These are phyloP conservation scores for Pseudomugil tenellus DNA, from an alignment of 2,797 vertebrate species.

Conservation along the genomic window DNA sequence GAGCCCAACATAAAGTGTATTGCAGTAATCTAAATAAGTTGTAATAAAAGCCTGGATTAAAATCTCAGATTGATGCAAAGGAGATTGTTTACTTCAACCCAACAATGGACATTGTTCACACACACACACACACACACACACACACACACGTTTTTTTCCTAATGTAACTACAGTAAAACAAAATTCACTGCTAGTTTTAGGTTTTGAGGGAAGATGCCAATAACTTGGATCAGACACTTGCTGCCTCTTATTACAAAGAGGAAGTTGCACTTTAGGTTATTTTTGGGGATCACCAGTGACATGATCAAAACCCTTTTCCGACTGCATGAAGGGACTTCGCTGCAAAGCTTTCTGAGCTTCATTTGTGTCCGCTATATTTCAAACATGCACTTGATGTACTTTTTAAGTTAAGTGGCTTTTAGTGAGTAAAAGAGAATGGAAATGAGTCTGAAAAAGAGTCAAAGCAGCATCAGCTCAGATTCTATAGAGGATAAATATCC, in stretches of 20 bases:
- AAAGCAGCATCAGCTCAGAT: constrained; percentile 13
- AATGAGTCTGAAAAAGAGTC: constrained; percentile 35
- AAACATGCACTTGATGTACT: constrained; percentile 28
- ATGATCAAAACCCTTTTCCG: constrained; percentile 23
- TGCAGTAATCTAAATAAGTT: too few relatives aligned
- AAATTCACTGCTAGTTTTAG: background rate
- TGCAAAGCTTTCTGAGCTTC: constrained; percentile 24
- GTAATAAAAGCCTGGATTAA: too few relatives aligned
- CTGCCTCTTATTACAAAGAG: background rate
- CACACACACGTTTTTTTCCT: background rate
- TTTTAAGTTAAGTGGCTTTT: constrained; percentile 36
- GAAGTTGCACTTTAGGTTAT: background rate
- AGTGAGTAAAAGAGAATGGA: constrained; percentile 31
- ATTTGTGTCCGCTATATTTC: constrained; percentile 25
- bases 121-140: too few relatives aligned
- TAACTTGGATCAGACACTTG: background rate
- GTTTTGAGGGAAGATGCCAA: background rate
- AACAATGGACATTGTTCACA: too few relatives aligned
- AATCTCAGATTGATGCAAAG: too few relatives aligned
- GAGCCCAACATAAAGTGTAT: too few relatives aligned
- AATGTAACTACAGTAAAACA: background rate
- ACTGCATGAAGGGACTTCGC: constrained; percentile 19
- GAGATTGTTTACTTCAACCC: too few relatives aligned
- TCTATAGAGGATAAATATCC: too few relatives aligned
- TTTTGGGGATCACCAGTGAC: background rate